These are phyloP conservation scores for Pseudeuparius sepicola DNA, from an alignment of 2,888 invertebrate species.

Conservation along the genomic window DNA sequence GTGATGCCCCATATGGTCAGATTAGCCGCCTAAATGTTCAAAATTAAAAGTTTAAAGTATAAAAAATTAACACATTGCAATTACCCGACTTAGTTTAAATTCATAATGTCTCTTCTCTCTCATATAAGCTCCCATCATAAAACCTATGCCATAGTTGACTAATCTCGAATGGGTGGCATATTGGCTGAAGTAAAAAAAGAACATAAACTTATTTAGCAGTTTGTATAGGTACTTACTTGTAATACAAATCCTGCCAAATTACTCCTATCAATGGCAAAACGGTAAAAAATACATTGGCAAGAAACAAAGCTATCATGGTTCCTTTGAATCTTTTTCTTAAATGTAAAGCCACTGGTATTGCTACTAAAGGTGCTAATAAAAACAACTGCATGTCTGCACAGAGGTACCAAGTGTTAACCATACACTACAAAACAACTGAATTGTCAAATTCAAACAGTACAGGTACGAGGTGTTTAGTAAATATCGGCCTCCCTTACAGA, in stretches of 20 bases:
- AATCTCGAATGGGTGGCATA: conserved; percentile 25
- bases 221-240: too few species aligned
- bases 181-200: conserved; percentile 14
- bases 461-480: too few species aligned
- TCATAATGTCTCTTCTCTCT: conserved; percentile 21
- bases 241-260: too few species aligned
- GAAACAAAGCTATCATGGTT: conserved; percentile 21
- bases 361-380: conserved; percentile 31
- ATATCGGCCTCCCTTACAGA: too few species aligned
- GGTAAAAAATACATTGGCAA: conserved; percentile 19
- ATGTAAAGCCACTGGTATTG: conserved; percentile 27
- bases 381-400: conserved; percentile 37
- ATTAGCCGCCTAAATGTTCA: not conserved
- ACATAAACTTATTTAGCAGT: too few species aligned
- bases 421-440: conserved; percentile 30
- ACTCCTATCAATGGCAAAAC: too few species aligned
- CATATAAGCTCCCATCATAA: conserved; percentile 23
- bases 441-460: too few species aligned
- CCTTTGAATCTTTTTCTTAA: conserved; percentile 18
- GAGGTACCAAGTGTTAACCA: conserved; percentile 35
- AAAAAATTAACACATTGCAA: conserved; percentile 9
- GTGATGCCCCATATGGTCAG: not conserved
- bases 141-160: conserved; percentile 24
- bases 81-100: conserved; percentile 25
- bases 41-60: not conserved